Conservation (phyloP, 2,113 vertebrate species). For the Lates calcarifer region DNA sequence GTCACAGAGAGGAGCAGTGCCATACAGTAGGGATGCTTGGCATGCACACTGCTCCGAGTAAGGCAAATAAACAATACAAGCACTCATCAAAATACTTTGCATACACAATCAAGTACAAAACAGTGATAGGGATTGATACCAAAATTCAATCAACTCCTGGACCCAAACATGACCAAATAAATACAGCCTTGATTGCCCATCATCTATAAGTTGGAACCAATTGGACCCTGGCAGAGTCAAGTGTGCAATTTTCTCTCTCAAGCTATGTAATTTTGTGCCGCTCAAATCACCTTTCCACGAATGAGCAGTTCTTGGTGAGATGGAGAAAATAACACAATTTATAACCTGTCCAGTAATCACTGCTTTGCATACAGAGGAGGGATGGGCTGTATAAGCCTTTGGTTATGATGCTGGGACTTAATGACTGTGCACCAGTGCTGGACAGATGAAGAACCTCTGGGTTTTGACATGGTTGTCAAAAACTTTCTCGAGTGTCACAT, state of each 20-base stretch:
- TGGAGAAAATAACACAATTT: constrained; percentile 74
- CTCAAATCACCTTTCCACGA: constrained; percentile 74
- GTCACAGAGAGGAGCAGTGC: constrained; percentile 50
- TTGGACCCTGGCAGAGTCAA: constrained; percentile 71
- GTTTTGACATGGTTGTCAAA: constrained; percentile 62
- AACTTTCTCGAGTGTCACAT: constrained; percentile 68
- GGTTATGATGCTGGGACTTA: constrained; percentile 58
- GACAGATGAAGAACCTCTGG: constrained; percentile 53
- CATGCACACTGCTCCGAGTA: constrained; percentile 8
- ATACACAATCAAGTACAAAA: constrained; percentile 68
- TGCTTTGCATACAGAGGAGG: constrained; percentile 70
- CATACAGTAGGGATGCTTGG: constrained; percentile 59
- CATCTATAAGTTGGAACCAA: constrained; percentile 73
- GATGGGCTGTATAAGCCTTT: constrained; percentile 52
- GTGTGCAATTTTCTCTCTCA: constrained; percentile 69
- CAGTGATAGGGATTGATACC: constrained; percentile 54
- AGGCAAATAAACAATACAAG: constrained; percentile 68
- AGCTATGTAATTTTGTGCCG: constrained; percentile 67
- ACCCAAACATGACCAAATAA: constrained; percentile 71
- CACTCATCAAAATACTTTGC: constrained; percentile 61
- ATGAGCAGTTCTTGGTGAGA: constrained; percentile 71
- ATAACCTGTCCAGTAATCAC: constrained; percentile 75
- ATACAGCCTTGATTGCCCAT: constrained; percentile 73
- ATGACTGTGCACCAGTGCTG: constrained; percentile 52
- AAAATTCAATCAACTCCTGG: constrained; percentile 71